A percentile compares a stretch with the other conserved stretches of the same genome.
These are phyloP conservation scores for Spheniscus humboldti DNA, from an alignment of 2,797 vertebrate genomes.

Conservation along the genomic window DNA sequence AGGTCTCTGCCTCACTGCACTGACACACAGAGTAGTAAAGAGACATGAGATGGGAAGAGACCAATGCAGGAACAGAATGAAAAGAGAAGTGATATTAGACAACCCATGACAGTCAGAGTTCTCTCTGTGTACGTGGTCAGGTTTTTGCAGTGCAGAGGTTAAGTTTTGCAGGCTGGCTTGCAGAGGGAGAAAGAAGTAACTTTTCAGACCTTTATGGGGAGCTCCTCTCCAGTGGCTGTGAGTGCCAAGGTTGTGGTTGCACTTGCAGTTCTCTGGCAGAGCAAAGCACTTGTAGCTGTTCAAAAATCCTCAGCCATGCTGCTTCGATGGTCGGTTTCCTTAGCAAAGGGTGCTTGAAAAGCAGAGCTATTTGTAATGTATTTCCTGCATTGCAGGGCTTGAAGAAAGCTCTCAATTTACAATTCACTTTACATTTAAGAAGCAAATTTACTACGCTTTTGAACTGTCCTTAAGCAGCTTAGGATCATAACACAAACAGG, in stretches of 20 bases:
- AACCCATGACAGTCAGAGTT: background rate
- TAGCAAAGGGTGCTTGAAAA: background rate
- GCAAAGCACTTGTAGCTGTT: background rate
- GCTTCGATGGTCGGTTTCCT: background rate
- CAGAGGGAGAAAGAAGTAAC: background rate
- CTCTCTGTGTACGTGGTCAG: background rate
- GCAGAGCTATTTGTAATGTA: background rate
- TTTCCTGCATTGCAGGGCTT: background rate
- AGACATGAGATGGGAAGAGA: background rate
- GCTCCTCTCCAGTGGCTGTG: background rate
- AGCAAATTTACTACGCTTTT: background rate
- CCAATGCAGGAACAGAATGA: background rate
- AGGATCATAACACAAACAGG: background rate
- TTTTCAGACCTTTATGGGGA: background rate
- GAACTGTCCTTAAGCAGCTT: background rate
- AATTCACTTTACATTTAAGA: background rate
- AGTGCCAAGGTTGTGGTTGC: background rate
- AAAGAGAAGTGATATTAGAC: background rate
- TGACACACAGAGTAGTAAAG: background rate
- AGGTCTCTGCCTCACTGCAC: background rate
- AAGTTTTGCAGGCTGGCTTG: background rate
- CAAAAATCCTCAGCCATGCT: background rate
- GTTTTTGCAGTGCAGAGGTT: background rate
- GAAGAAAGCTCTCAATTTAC: background rate
- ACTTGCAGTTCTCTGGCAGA: background rate